Evolutionary conservation across 2,113 vertebrate species (phyloP).

Genomic region (Elgaria multicarinata): DNA sequence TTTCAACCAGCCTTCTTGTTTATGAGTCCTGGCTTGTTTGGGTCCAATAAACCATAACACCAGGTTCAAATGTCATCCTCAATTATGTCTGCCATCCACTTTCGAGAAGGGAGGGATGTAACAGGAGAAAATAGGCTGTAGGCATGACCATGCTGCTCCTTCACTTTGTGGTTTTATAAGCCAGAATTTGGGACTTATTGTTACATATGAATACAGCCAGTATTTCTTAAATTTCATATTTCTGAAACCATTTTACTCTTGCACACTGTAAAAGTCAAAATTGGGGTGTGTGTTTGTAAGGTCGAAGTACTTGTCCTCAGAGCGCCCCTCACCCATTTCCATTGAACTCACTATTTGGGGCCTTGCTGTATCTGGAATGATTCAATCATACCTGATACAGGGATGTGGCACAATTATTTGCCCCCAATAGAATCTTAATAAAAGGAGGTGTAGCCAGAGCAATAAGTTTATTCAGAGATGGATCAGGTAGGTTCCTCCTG

Average conservation of each 20-base stretch:
- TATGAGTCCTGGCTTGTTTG: background rate
- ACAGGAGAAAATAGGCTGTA: too few relatives aligned
- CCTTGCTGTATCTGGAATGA: background rate
- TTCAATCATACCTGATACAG: background rate
- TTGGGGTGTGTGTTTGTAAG: background rate
- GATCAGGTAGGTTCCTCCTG: background rate
- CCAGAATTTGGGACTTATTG: too few relatives aligned
- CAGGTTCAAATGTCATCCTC: too few relatives aligned
- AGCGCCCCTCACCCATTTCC: background rate
- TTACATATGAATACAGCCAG: too few relatives aligned
- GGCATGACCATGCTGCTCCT: too few relatives aligned
- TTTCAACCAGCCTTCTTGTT: background rate
- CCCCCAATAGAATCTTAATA: background rate
- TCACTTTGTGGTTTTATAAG: too few relatives aligned
- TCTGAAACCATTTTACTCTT: background rate
- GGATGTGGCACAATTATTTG: background rate
- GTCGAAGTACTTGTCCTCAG: background rate
- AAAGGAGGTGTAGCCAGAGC: background rate
- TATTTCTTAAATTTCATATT: background rate
- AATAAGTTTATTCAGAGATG: background rate
- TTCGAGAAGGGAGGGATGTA: too few relatives aligned
- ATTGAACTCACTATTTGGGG: background rate
- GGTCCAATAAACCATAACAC: too few relatives aligned
- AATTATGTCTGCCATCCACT: too few relatives aligned
- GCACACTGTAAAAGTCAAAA: background rate